Evolutionary conservation across 2,113 vertebrate species (phyloP).

Genomic region (Cheilinus undulatus): DNA sequence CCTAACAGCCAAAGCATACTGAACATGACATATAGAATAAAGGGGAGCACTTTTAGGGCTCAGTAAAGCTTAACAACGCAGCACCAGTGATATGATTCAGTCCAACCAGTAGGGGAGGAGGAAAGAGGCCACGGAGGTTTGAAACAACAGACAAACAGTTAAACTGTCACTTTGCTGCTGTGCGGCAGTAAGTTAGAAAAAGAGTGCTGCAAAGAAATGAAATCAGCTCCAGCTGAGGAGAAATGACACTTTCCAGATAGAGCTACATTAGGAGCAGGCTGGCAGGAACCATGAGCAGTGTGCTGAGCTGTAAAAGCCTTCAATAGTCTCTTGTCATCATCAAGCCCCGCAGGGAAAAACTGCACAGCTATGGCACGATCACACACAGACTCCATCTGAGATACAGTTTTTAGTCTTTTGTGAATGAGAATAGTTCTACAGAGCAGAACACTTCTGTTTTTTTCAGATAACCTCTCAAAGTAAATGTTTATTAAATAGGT

Average conservation of each 20-base stretch:
- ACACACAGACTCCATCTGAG: conserved; percentile 9
- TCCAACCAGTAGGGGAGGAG: conserved; percentile 4
- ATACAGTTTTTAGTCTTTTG: not conserved
- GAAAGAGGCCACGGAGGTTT: conserved; percentile 39
- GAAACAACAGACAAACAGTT: conserved; percentile 47
- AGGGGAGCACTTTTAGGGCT: conserved; percentile 20
- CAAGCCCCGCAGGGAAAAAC: conserved; percentile 26
- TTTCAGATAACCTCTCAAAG: not conserved
- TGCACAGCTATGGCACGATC: not conserved
- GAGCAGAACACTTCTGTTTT: not conserved
- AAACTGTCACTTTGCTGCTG: conserved; percentile 22
- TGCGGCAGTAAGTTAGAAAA: conserved; percentile 9
- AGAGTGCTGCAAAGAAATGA: conserved; percentile 29
- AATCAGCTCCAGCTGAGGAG: conserved; percentile 15
- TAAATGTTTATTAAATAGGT: no score
- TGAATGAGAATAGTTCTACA: no score
- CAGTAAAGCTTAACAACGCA: conserved; percentile 27
- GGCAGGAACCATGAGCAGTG: conserved; percentile 1
- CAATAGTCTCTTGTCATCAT: conserved; percentile 8
- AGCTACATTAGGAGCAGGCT: conserved; percentile 28
- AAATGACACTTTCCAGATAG: conserved; percentile 31
- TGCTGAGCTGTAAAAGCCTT: conserved; percentile 8
- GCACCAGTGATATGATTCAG: conserved; percentile 4
- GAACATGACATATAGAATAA: conserved; percentile 17
- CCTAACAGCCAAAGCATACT: conserved; percentile 16